phyloP scores from a whole-genome alignment of 2,113 vertebrate genomes.

The Pangasianodon hypophthalmus region DNA sequence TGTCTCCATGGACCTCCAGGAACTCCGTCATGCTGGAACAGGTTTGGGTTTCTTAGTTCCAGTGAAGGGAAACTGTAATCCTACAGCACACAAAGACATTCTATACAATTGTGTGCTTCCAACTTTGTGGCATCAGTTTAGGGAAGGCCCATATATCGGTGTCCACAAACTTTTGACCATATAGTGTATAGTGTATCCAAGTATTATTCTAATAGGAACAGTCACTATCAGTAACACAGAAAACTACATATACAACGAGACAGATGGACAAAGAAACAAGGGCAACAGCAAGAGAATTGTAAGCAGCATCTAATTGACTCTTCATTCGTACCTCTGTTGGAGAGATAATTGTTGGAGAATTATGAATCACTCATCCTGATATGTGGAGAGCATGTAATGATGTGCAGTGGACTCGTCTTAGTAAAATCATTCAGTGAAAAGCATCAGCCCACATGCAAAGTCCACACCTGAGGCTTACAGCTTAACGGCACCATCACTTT shows the following conservation, averaged over 20 bases:
- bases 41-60: neutral
- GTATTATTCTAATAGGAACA: neutral
- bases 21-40: neutral
- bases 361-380: slow-evolving; percentile 33
- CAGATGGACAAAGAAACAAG: neutral
- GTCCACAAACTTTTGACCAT: neutral
- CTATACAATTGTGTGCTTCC: neutral
- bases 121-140: neutral
- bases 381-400: slow-evolving; percentile 30
- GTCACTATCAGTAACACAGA: neutral
- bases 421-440: slow-evolving; percentile 18
- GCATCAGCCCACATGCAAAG: neutral
- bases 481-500: slow-evolving; percentile 33
- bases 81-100: neutral
- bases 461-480: slow-evolving; percentile 21
- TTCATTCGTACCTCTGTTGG: slow-evolving; percentile 23
- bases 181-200: neutral
- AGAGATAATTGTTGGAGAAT: slow-evolving; percentile 6
- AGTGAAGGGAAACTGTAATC: neutral
- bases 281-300: neutral
- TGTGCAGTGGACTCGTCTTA: slow-evolving; percentile 1
- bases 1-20: neutral
- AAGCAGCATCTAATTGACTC: neutral
- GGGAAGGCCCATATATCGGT: neutral
- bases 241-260: neutral